Evolutionary conservation across 2,797 vertebrate genomes (phyloP).

Genomic region (Protonibea diacanthus): DNA sequence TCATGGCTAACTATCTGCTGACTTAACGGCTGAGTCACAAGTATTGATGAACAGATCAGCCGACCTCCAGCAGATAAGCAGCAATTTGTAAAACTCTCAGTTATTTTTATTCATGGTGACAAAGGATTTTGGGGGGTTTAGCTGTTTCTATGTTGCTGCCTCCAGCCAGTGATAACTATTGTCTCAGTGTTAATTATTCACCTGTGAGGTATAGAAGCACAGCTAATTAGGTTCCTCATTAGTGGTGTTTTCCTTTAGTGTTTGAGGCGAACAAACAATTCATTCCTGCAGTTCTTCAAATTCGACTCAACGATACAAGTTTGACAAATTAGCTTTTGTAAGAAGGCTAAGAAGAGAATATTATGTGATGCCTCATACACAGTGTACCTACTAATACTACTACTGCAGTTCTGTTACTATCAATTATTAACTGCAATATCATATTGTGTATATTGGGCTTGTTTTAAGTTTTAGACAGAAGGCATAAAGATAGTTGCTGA

Average conservation of each 20-base stretch:
- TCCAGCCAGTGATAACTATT: slow-evolving; percentile 32
- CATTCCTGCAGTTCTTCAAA: neutral
- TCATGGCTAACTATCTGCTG: neutral
- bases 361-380: neutral
- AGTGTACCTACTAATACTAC: neutral
- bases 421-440: too few relatives aligned
- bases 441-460: too few relatives aligned
- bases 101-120: slow-evolving; percentile 12
- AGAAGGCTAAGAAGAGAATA: too few relatives aligned
- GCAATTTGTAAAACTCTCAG: neutral
- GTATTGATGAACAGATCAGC: slow-evolving; percentile 15
- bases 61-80: slow-evolving; percentile 23
- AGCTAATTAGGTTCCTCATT: slow-evolving; percentile 51
- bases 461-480: too few relatives aligned
- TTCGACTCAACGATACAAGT: neutral
- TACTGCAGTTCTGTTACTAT: too few relatives aligned
- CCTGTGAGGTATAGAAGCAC: slow-evolving; percentile 33
- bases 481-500: too few relatives aligned
- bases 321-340: neutral
- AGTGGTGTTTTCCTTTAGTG: slow-evolving; percentile 9
- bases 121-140: neutral
- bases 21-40: neutral
- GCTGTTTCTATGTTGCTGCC: slow-evolving; percentile 11
- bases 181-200: slow-evolving; percentile 48
- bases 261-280: slow-evolving; percentile 28